A percentile compares a stretch with the other conserved stretches of the same genome.
Conservation (phyloP, 1,140 invertebrate species). For the Bombus turneri region DNA sequence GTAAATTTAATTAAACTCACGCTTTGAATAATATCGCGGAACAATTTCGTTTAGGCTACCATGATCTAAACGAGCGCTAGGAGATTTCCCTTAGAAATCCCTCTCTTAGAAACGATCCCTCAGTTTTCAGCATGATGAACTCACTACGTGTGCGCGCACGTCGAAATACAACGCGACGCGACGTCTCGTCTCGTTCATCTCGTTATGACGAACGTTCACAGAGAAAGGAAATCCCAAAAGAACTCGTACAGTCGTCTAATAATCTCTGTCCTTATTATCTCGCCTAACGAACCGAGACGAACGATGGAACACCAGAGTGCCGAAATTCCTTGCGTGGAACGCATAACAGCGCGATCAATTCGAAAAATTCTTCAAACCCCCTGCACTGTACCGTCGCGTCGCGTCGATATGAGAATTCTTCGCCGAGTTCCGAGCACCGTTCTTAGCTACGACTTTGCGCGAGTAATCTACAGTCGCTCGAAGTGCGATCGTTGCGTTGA, state of each 20-base stretch:
- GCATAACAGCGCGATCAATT: neutral
- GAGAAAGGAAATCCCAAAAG: neutral
- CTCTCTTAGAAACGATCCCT: neutral
- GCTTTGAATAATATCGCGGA: neutral
- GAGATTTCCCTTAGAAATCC: neutral
- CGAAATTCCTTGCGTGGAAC: constrained; percentile 12
- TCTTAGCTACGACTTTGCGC: neutral
- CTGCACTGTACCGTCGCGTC: neutral
- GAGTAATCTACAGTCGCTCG: constrained; percentile 1
- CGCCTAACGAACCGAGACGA: constrained; percentile 12
- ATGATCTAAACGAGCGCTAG: neutral
- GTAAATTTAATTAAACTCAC: neutral
- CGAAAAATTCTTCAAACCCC: constrained; percentile 13
- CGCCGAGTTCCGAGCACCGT: constrained; percentile 2
- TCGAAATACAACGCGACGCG: neutral
- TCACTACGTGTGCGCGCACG: no score
- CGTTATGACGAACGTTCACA: neutral
- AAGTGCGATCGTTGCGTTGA: neutral
- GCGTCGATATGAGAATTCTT: constrained; percentile 30
- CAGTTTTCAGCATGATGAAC: neutral
- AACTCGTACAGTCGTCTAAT: neutral
- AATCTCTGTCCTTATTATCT: constrained; percentile 1
- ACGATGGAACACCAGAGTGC: neutral
- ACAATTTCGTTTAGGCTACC: neutral
- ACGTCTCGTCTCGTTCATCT: neutral